A percentile compares a stretch with the other conserved stretches of the same genome.
phyloP scores from a whole-genome alignment of 2,797 vertebrate species.

The Amazona ochrocephala region DNA sequence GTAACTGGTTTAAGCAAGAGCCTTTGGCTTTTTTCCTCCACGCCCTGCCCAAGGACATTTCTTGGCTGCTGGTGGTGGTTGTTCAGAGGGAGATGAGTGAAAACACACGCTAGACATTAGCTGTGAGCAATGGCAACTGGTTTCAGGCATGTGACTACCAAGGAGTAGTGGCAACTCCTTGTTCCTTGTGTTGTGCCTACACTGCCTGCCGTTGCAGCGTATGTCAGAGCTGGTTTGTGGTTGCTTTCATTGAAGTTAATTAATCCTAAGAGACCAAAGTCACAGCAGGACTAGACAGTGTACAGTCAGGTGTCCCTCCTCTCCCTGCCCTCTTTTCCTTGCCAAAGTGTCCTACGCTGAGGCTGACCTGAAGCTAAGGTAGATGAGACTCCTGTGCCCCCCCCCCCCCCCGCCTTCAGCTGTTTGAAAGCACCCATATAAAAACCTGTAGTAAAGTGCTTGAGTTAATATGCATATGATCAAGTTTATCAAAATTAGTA shows the following conservation, averaged over 20 bases:
- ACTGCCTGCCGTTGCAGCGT: background rate
- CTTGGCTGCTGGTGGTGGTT: rapidly evolving
- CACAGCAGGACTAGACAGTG: background rate
- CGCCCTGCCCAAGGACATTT: background rate
- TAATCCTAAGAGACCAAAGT: background rate
- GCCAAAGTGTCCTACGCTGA: background rate
- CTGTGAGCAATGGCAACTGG: background rate
- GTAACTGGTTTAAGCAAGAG: slow-evolving; percentile 8
- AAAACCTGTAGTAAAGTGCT: background rate
- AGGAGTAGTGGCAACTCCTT: background rate
- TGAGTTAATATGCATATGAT: background rate
- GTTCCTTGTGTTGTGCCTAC: background rate
- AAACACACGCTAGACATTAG: background rate
- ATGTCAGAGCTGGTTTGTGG: background rate
- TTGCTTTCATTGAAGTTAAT: background rate
- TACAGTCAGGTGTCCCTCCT: background rate
- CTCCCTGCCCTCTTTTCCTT: background rate
- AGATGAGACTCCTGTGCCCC: background rate
- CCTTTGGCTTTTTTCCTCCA: background rate
- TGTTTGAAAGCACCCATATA: background rate
- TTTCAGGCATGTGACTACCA: background rate
- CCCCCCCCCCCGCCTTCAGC: background rate
- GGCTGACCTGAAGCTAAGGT: background rate
- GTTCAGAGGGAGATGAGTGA: background rate
- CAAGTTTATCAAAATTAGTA: background rate